Conservation (phyloP, 1,140 invertebrate genomes). For the Proctacanthus coquilletti region DNA sequence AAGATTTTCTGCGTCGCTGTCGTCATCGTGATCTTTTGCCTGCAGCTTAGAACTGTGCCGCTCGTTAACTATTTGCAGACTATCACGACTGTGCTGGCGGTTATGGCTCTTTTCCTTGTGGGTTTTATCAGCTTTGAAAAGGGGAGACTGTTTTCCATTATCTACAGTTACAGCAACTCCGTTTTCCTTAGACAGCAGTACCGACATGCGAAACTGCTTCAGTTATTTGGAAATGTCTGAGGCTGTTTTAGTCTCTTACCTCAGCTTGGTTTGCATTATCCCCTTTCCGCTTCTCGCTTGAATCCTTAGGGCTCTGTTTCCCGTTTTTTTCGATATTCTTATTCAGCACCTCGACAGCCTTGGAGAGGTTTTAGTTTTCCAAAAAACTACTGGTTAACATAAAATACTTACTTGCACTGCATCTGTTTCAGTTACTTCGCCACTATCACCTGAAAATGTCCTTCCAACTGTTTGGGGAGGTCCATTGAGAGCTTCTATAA, state of each 20-base stretch:
- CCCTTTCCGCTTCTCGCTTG: slow-evolving; percentile 11
- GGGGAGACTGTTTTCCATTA: slow-evolving; percentile 9
- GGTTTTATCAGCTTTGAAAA: slow-evolving; percentile 11
- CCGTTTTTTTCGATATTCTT: not conserved
- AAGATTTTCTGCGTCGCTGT: slow-evolving; percentile 65
- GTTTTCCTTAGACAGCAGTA: slow-evolving; percentile 47
- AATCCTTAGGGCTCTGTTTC: not conserved
- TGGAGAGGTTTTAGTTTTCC: slow-evolving; percentile 1
- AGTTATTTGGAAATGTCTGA: no score
- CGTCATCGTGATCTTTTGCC: slow-evolving; percentile 43
- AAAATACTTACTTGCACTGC: slow-evolving; percentile 1
- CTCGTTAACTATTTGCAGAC: slow-evolving; percentile 24
- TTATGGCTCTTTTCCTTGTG: not conserved
- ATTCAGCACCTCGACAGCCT: slow-evolving; percentile 3
- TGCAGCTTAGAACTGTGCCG: slow-evolving; percentile 14
- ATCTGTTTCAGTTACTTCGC: not conserved
- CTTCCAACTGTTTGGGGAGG: slow-evolving; percentile 35
- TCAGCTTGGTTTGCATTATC: slow-evolving; percentile 1
- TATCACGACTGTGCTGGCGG: slow-evolving; percentile 12
- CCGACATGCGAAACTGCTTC: slow-evolving; percentile 54
- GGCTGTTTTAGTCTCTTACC: no score
- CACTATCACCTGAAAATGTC: slow-evolving; percentile 10
- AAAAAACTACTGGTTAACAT: not conserved
- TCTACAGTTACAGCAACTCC: slow-evolving; percentile 21
- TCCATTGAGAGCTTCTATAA: slow-evolving; percentile 98